Conservation (phyloP, 2,113 vertebrate species). For the Clupea harengus region DNA sequence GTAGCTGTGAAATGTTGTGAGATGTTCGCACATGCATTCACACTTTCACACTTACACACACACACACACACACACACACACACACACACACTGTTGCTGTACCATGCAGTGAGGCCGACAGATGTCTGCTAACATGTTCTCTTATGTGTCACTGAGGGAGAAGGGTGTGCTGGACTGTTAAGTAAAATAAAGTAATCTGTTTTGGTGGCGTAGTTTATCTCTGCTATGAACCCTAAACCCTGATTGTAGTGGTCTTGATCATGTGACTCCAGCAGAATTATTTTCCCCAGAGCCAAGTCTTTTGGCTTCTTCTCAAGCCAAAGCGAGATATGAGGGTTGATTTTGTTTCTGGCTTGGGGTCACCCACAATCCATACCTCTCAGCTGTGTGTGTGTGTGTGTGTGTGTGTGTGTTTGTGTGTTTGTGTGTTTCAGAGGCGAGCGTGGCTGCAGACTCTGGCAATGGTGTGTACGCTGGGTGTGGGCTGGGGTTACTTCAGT, state of each 20-base stretch:
- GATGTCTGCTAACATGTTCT: no score
- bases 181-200: not conserved
- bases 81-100: no score
- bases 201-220: not conserved
- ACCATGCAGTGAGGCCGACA: no score
- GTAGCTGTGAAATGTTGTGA: no score
- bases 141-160: no score
- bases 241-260: not conserved
- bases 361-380: not conserved
- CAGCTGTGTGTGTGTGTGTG: not conserved
- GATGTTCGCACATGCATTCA: no score
- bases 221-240: not conserved
- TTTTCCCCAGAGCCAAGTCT: no score
- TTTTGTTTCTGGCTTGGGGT: not conserved
- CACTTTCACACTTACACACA: no score
- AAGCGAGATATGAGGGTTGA: not conserved
- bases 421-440: conserved; percentile 59
- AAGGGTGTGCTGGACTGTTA: no score
- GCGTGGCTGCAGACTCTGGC: conserved; percentile 62
- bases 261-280: not conserved
- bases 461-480: conserved; percentile 63
- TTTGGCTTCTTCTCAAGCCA: not conserved
- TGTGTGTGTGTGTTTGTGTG: not conserved
- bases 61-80: no score
- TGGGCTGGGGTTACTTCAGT: conserved; percentile 79